These are phyloP conservation scores for Phyllostomus discolor DNA, from an alignment of 2,113 vertebrate species.

Conservation along the genomic window DNA sequence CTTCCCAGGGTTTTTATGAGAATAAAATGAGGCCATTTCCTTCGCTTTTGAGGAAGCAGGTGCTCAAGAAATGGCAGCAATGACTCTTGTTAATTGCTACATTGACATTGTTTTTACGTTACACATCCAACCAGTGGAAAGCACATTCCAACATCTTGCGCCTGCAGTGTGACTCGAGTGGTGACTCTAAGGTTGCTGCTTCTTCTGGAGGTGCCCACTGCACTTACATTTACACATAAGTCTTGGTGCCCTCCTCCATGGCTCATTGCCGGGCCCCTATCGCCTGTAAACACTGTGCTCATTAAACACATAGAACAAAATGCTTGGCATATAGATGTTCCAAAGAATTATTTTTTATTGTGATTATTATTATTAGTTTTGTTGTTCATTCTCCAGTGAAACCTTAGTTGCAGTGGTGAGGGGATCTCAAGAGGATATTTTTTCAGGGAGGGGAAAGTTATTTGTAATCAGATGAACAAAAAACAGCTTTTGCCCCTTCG, in stretches of 20 bases:
- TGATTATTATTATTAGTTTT: background rate
- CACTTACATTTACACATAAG: background rate
- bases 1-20: background rate
- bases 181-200: background rate
- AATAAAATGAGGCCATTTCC: conserved; percentile 8
- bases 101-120: background rate
- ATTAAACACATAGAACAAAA: background rate
- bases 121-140: background rate
- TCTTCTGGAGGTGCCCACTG: background rate
- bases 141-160: background rate
- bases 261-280: background rate
- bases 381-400: background rate
- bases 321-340: background rate
- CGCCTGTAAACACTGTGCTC: background rate
- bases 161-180: background rate
- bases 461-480: background rate
- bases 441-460: background rate
- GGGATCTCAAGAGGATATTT: background rate
- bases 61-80: conserved; percentile 9
- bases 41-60: background rate
- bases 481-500: background rate
- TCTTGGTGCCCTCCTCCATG: background rate
- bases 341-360: background rate
- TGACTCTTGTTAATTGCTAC: conserved; percentile 1
- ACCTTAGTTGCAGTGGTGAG: background rate